phyloP scores from a whole-genome alignment of 2,888 invertebrate species.

The Apamea crenata region DNA sequence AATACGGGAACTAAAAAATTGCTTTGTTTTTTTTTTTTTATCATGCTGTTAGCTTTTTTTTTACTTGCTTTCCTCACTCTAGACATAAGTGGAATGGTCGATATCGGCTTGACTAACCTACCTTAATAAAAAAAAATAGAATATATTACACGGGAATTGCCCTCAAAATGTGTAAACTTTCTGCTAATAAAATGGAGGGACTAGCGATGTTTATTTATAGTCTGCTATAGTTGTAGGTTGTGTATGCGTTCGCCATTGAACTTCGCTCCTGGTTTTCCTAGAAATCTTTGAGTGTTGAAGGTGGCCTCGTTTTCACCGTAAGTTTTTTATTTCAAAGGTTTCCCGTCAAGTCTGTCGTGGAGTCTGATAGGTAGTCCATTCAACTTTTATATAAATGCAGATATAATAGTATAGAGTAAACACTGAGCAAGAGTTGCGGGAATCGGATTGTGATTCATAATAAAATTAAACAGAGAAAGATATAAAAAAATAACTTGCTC shows the following conservation, averaged over 20 bases:
- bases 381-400: slow-evolving; percentile 4
- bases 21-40: not conserved
- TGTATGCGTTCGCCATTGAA: slow-evolving; percentile 7
- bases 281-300: not conserved
- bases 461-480: not conserved
- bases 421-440: too few species aligned
- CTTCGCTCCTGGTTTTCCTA: not conserved
- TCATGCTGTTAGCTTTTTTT: too few species aligned
- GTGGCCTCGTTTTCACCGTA: not conserved
- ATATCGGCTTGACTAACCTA: not conserved
- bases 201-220: not conserved
- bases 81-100: not conserved
- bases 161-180: not conserved
- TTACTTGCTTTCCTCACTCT: not conserved
- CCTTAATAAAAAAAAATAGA: not conserved
- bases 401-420: not conserved
- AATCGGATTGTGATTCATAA: not conserved
- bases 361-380: not conserved
- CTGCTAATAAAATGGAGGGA: not conserved
- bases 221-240: not conserved
- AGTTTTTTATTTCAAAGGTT: slow-evolving; percentile 12
- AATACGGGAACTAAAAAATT: not conserved
- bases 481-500: not conserved
- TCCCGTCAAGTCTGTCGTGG: not conserved
- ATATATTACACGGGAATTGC: not conserved